Evolutionary conservation across 2,888 invertebrate genomes (phyloP).

Genomic region (Crioceris asparagi): DNA sequence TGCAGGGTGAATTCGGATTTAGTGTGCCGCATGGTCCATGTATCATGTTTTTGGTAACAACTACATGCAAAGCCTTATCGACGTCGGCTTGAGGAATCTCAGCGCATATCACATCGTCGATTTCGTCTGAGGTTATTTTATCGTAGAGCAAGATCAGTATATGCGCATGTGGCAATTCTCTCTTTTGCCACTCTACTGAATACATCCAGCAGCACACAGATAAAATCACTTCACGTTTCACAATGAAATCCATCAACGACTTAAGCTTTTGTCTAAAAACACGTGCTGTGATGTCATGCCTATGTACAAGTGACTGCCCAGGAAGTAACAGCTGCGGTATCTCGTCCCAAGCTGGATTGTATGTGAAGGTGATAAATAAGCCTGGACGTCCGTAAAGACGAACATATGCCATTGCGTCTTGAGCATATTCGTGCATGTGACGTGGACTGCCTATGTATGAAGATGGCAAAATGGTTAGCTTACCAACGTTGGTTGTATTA

Average conservation of each 20-base stretch:
- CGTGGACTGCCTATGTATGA: slow-evolving; percentile 26
- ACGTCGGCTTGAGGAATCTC: neutral
- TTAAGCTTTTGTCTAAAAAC: no score
- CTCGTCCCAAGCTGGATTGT: slow-evolving; percentile 19
- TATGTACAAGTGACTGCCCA: slow-evolving; percentile 12
- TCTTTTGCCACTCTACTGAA: no score
- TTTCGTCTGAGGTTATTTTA: slow-evolving; percentile 7
- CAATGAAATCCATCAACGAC: no score
- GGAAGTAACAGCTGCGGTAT: slow-evolving; percentile 12
- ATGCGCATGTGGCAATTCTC: no score
- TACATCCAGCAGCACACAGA: neutral
- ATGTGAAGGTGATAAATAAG: slow-evolving; percentile 30
- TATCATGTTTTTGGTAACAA: slow-evolving; percentile 3
- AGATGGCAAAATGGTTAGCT: slow-evolving; percentile 23
- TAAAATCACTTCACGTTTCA: neutral
- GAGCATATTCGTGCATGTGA: slow-evolving; percentile 26
- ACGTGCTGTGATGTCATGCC: no score
- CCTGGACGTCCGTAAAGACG: slow-evolving; percentile 27
- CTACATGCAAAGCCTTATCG: slow-evolving; percentile 1
- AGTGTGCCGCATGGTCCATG: slow-evolving; percentile 5
- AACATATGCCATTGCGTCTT: slow-evolving; percentile 30
- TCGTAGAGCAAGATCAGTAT: slow-evolving; percentile 22
- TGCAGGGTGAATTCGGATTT: slow-evolving; percentile 4
- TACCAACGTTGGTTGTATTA: slow-evolving; percentile 19
- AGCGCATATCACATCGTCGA: neutral